These are phyloP conservation scores for Furcifer pardalis DNA, from an alignment of 2,797 vertebrate genomes.

Conservation along the genomic window DNA sequence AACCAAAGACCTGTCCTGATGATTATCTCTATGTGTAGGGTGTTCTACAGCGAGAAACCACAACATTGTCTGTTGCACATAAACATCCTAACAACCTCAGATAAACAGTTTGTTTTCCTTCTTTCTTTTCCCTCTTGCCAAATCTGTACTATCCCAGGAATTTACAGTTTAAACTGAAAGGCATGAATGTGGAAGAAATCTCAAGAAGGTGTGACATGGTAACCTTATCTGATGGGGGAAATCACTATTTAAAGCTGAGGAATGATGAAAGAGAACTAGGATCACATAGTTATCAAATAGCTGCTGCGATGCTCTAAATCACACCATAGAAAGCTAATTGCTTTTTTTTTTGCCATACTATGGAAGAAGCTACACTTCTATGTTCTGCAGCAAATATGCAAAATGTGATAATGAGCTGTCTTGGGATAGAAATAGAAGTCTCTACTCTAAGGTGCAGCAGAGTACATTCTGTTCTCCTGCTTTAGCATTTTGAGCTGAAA, in stretches of 20 bases:
- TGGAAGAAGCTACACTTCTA: neutral
- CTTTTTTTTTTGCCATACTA: neutral
- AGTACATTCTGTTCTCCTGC: neutral
- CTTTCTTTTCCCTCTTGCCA: neutral
- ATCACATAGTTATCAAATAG: neutral
- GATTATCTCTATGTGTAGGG: too few species aligned
- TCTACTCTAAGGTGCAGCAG: neutral
- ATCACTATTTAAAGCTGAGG: neutral
- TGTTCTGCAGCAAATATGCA: neutral
- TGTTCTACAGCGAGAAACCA: neutral
- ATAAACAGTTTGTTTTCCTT: neutral
- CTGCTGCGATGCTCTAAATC: too few species aligned
- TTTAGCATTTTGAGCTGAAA: slow-evolving; percentile 7
- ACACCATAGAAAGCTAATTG: neutral
- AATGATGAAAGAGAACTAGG: slow-evolving; percentile 5
- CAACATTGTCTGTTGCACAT: neutral
- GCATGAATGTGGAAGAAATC: neutral
- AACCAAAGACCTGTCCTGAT: neutral
- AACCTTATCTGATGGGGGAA: slow-evolving; percentile 13
- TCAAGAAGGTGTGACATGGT: neutral
- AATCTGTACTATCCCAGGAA: neutral
- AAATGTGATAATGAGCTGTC: neutral
- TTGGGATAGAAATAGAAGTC: slow-evolving; percentile 16
- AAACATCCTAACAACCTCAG: neutral
- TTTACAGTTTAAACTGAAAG: neutral